Evolutionary conservation across 2,888 invertebrate species (phyloP).

Genomic region (Polydrusus pterygomalis): DNA sequence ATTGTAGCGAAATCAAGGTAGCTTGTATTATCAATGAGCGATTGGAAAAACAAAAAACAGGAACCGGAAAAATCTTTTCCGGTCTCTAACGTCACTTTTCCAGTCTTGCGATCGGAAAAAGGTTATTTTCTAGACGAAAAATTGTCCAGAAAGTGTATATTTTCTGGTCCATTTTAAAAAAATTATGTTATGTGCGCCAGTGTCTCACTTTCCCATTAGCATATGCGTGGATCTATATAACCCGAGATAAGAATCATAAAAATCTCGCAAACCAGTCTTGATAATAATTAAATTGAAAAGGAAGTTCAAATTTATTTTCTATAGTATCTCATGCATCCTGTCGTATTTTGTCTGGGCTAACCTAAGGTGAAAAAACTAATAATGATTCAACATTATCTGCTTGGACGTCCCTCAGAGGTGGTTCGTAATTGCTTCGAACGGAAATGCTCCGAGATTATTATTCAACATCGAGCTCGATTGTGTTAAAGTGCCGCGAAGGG

Average conservation of each 20-base stretch:
- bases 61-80: too few relatives aligned
- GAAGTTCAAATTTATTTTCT: slow-evolving; percentile 9
- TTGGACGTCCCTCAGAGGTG: neutral
- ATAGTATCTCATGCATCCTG: slow-evolving; percentile 8
- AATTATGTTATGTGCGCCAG: too few relatives aligned
- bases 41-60: too few relatives aligned
- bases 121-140: too few relatives aligned
- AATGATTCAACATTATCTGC: slow-evolving; percentile 18
- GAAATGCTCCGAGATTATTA: slow-evolving; percentile 22
- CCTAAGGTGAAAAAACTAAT: slow-evolving; percentile 17
- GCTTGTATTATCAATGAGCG: too few relatives aligned
- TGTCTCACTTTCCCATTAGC: too few relatives aligned
- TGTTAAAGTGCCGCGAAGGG: neutral
- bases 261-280: neutral
- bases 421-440: slow-evolving; percentile 1
- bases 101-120: too few relatives aligned
- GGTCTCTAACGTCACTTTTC: too few relatives aligned
- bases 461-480: slow-evolving; percentile 9
- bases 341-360: slow-evolving; percentile 10
- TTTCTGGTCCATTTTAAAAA: too few relatives aligned
- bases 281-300: slow-evolving; percentile 15
- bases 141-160: too few relatives aligned
- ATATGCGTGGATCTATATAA: too few relatives aligned
- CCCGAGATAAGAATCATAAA: neutral
- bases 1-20: too few relatives aligned